phyloP scores from a whole-genome alignment of 2,113 vertebrate species.

The Python bivittatus region DNA sequence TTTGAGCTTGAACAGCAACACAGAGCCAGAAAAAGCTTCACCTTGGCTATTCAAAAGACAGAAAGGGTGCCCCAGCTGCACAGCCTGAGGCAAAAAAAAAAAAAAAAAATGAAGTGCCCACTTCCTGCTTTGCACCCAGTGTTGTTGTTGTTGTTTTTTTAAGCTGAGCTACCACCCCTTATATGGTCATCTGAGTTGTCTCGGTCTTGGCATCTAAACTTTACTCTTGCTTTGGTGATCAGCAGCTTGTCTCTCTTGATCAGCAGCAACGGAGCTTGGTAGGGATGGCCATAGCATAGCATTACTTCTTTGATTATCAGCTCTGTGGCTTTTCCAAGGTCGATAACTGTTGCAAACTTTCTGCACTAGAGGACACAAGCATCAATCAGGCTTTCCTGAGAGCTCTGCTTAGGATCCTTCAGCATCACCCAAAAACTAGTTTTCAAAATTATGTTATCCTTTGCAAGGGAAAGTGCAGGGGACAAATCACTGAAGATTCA shows the following conservation, averaged over 20 bases:
- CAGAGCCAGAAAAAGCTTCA: not conserved
- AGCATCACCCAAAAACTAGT: not conserved
- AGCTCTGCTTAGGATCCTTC: conserved; percentile 16
- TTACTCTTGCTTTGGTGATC: conserved; percentile 44
- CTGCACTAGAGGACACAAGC: conserved; percentile 1
- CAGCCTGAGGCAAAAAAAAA: not conserved
- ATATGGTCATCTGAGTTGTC: not conserved
- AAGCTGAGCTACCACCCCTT: too few relatives aligned
- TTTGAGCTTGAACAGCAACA: not conserved
- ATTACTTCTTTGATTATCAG: conserved; percentile 50
- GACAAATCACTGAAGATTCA: conserved; percentile 6
- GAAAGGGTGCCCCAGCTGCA: not conserved
- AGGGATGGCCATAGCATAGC: conserved; percentile 34
- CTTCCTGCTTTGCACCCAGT: not conserved
- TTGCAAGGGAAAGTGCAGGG: not conserved
- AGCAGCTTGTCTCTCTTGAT: not conserved
- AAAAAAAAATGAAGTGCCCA: not conserved
- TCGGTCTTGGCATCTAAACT: not conserved
- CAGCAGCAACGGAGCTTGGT: conserved; percentile 48
- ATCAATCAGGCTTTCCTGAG: conserved; percentile 26
- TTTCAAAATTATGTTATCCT: not conserved
- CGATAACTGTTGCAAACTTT: conserved; percentile 10
- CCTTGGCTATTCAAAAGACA: not conserved
- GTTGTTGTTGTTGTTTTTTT: too few relatives aligned
- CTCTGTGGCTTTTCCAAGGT: conserved; percentile 43